phyloP scores from a whole-genome alignment of 2,113 vertebrate genomes.

The Crotophaga sulcirostris region DNA sequence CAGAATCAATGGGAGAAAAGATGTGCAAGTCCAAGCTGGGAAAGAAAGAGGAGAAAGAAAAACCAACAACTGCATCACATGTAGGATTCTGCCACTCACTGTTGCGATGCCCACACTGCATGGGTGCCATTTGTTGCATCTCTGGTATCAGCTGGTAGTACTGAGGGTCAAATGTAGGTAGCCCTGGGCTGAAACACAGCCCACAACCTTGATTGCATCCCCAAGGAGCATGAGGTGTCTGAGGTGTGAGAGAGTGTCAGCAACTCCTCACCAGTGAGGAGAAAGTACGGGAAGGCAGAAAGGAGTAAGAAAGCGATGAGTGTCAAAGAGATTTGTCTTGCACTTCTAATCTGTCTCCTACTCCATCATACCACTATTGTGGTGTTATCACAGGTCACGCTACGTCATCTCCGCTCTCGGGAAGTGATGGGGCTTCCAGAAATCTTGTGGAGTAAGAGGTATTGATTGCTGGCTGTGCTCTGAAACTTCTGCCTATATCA shows the following conservation, averaged over 20 bases:
- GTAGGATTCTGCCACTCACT: background rate
- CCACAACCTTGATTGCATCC: background rate
- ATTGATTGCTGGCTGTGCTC: background rate
- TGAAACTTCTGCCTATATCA: background rate
- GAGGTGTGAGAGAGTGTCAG: background rate
- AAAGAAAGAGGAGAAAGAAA: background rate
- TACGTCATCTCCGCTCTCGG: fast-evolving
- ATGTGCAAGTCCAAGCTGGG: background rate
- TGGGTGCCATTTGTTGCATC: background rate
- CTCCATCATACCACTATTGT: fast-evolving
- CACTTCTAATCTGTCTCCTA: background rate
- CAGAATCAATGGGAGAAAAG: background rate
- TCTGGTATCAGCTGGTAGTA: background rate
- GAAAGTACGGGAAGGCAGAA: background rate
- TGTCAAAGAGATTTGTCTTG: background rate
- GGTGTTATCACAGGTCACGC: background rate
- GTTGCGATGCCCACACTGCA: background rate
- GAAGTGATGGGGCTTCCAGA: background rate
- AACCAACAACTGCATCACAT: fast-evolving
- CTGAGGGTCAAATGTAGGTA: background rate
- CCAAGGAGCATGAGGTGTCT: background rate
- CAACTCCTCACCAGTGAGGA: fast-evolving
- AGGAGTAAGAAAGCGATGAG: background rate
- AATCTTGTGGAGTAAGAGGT: background rate
- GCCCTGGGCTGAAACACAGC: background rate